Conservation (phyloP, 2,797 vertebrate genomes). For the Sternarchorhynchus goeldii region DNA sequence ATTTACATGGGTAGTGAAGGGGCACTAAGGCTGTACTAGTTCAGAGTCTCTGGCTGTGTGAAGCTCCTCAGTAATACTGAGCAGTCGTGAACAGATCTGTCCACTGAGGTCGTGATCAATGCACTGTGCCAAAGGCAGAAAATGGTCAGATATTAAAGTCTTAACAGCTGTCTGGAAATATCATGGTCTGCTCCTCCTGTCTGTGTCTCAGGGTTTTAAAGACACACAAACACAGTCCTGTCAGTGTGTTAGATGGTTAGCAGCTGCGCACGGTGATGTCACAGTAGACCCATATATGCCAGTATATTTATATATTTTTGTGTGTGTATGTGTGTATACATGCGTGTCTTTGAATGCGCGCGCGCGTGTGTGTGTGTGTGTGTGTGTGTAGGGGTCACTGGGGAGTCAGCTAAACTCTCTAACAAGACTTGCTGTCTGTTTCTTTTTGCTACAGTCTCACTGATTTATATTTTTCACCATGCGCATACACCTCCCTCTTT, state of each 20-base stretch:
- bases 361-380: conserved; percentile 14
- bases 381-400: conserved; percentile 52
- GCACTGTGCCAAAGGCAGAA: background rate
- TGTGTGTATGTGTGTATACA: background rate
- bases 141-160: conserved; percentile 7
- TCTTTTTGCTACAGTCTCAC: conserved; percentile 50
- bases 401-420: conserved; percentile 47
- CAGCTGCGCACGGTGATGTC: background rate
- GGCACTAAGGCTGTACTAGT: background rate
- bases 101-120: background rate
- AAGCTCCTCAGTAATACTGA: conserved; percentile 11
- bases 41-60: background rate
- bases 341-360: background rate
- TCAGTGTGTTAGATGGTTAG: background rate
- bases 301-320: background rate
- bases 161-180: conserved; percentile 19
- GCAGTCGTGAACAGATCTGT: background rate
- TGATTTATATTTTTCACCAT: conserved; percentile 65
- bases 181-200: conserved; percentile 3
- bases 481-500: conserved; percentile 48
- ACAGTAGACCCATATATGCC: background rate
- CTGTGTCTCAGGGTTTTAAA: background rate
- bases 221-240: background rate
- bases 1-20: conserved; percentile 1
- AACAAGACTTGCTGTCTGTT: conserved; percentile 32